Conservation (phyloP, 2,797 vertebrate genomes). For the Heteromormyrus szaboi region DNA sequence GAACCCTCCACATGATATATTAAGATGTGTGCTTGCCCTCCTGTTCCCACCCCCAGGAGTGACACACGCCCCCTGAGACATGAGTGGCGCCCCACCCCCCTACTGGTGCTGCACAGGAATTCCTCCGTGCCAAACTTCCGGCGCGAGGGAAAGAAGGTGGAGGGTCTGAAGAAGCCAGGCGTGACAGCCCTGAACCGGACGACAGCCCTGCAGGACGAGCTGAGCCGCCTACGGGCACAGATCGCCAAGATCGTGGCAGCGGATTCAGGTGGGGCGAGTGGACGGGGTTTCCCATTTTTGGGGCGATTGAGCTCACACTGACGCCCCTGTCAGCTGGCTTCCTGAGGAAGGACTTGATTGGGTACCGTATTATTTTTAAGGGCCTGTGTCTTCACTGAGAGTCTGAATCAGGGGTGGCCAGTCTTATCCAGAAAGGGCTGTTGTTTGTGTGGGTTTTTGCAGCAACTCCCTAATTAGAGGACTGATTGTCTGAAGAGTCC, state of each 20-base stretch:
- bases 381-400: neutral
- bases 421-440: neutral
- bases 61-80: conserved; percentile 88
- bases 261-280: conserved; percentile 65
- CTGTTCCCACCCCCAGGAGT: conserved; percentile 61
- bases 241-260: conserved; percentile 89
- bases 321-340: neutral
- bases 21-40: neutral
- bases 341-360: neutral
- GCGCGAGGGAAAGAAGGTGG: conserved; percentile 83
- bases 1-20: neutral
- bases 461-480: neutral
- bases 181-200: conserved; percentile 85
- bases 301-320: neutral
- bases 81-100: conserved; percentile 91
- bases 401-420: neutral
- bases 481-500: neutral
- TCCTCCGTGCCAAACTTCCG: conserved; percentile 95
- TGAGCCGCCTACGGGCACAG: conserved; percentile 86
- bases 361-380: neutral
- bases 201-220: conserved; percentile 90
- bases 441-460: neutral
- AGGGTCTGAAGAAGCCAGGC: conserved; percentile 84
- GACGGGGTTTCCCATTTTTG: neutral
- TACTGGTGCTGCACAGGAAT: conserved; percentile 91